Evolutionary conservation across 1,140 invertebrate species (phyloP), one percentile per base, ranked within the genome.

Genomic region (Aphelenchoides fujianensis): DNA sequence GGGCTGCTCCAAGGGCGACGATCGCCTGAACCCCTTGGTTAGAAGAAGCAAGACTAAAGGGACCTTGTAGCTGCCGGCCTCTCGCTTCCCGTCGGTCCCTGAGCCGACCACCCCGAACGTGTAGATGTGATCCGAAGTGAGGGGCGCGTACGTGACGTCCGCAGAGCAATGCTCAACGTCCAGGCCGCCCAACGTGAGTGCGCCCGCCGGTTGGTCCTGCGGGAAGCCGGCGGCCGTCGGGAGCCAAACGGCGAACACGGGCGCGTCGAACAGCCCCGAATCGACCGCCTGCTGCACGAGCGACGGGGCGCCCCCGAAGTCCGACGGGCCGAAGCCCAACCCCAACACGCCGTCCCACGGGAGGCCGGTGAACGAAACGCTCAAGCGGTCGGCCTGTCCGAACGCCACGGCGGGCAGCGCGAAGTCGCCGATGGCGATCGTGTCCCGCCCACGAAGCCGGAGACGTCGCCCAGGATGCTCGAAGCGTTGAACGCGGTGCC

Each of bases 331-430:
- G 7, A 66, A 66, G 27, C 16, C 63, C 1, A 66, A 30, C 12
- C 63, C 63, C 37, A 66, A 16, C 37, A 66, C 31, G n/a, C 63
- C 63, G 3, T 66, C 34, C 1, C 37, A 66, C 70, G 66, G 12
- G 62, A 52, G 27, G 55, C 62, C 41, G 32, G 1, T 62, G 27
- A 34, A 71, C 54, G 74, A 73, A 35, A 80, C 72, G 12, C 63
- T 68, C 34, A 73, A 62, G 23, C n/a, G n/a, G 28, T 37, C 52
- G 23, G 62, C 9, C 5, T 59, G 35, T 12, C 32, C 74, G 32
- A 71, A 55, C n/a, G n/a, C n/a, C n/a, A n/a, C n/a, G n/a, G n/a
- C n/a, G n/a, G n/a, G n/a, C n/a, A n/a, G n/a, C n/a, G n/a, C n/a
- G n/a, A n/a, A n/a, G n/a, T n/a, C n/a, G n/a, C n/a, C n/a, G n/a